Conservation (phyloP, 2,888 invertebrate species). For the Cosmorhoe ocellata region DNA sequence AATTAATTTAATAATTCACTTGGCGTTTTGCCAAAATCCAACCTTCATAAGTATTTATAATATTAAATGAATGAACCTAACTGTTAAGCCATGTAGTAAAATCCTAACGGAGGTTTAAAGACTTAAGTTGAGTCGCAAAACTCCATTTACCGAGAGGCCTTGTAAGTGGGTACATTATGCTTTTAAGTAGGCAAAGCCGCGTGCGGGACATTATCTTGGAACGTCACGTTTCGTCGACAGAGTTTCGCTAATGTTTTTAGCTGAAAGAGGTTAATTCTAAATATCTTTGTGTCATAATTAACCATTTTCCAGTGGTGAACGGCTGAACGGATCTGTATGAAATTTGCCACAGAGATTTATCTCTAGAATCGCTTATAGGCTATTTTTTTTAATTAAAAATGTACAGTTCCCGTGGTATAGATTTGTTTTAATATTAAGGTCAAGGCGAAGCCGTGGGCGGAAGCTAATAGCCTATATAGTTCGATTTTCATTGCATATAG, state of each 20-base stretch:
- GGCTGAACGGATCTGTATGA: no score
- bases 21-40: not conserved
- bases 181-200: constrained; percentile 18
- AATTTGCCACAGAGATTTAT: no score
- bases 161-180: constrained; percentile 18
- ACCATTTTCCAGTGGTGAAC: no score
- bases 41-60: no score
- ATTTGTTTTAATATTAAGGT: no score
- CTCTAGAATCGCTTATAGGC: no score
- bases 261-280: constrained; percentile 6
- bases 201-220: constrained; percentile 22
- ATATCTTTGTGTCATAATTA: not conserved
- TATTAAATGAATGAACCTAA: not conserved
- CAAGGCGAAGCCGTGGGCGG: no score
- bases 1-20: not conserved
- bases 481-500: no score
- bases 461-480: no score
- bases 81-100: constrained; percentile 1
- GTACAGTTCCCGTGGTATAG: no score
- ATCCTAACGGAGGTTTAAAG: constrained; percentile 16
- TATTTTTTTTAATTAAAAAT: no score
- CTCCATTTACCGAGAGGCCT: constrained; percentile 1
- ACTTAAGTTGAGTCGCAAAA: constrained; percentile 13
- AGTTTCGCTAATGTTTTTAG: constrained; percentile 11
- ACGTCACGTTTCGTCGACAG: constrained; percentile 15